These are phyloP conservation scores for Andrena dorsata DNA, from an alignment of 2,888 invertebrate genomes.

Conservation along the genomic window DNA sequence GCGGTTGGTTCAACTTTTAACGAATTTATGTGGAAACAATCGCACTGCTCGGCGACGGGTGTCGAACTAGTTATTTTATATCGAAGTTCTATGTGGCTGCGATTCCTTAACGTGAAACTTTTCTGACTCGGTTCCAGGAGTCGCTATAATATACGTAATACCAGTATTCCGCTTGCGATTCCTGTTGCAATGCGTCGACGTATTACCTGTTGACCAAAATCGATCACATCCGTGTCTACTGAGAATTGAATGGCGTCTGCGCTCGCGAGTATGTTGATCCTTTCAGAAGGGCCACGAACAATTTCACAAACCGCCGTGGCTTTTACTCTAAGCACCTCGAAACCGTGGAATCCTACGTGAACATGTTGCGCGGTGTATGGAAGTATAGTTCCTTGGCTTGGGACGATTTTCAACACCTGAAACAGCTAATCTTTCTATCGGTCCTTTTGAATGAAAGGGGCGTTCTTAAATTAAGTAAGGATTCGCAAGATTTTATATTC, in stretches of 20 bases:
- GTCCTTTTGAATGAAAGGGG: not conserved
- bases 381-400: slow-evolving; percentile 63
- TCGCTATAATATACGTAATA: slow-evolving; percentile 73
- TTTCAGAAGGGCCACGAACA: slow-evolving; percentile 87
- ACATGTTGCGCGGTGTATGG: slow-evolving; percentile 69
- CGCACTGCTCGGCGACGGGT: not conserved
- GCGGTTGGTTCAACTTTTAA: slow-evolving; percentile 65
- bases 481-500: too few relatives aligned
- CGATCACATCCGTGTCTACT: slow-evolving; percentile 83
- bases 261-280: slow-evolving; percentile 85
- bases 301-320: slow-evolving; percentile 86
- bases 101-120: slow-evolving; percentile 85
- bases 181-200: not conserved
- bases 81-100: slow-evolving; percentile 82
- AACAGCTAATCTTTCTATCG: not conserved
- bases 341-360: slow-evolving; percentile 68
- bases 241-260: slow-evolving; percentile 86
- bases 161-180: too few relatives aligned
- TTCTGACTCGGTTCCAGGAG: slow-evolving; percentile 81
- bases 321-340: slow-evolving; percentile 79
- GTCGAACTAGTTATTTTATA: slow-evolving; percentile 48
- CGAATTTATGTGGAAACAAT: slow-evolving; percentile 21
- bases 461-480: too few relatives aligned
- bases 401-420: slow-evolving; percentile 70
- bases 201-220: slow-evolving; percentile 84